A percentile compares a stretch with the other conserved stretches of the same genome.
phyloP scores from a whole-genome alignment of 2,888 invertebrate species.

The Iphiclides podalirius region DNA sequence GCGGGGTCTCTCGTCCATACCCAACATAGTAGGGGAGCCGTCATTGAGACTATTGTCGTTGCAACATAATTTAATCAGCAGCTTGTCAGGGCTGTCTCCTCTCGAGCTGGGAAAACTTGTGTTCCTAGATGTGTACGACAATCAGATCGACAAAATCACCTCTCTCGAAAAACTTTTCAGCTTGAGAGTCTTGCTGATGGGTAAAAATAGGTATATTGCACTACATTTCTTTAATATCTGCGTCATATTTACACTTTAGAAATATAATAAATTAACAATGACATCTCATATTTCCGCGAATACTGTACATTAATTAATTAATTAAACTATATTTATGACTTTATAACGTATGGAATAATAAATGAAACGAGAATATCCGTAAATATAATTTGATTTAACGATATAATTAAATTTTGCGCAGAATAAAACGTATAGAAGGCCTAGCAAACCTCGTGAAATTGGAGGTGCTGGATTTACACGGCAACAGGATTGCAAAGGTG shows the following conservation, averaged over 20 bases:
- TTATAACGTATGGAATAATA: too few species aligned
- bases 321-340: background rate
- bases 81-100: slow-evolving; percentile 81
- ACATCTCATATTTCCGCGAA: too few species aligned
- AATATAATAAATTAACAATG: too few species aligned
- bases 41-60: slow-evolving; percentile 91
- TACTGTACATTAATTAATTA: too few species aligned
- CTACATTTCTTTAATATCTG: background rate
- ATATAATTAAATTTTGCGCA: slow-evolving; percentile 50
- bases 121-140: slow-evolving; percentile 96
- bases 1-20: slow-evolving; percentile 90
- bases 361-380: too few species aligned
- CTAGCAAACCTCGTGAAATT: slow-evolving; percentile 85
- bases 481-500: slow-evolving; percentile 91
- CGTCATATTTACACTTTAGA: background rate
- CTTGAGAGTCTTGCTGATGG: slow-evolving; percentile 91
- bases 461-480: slow-evolving; percentile 95
- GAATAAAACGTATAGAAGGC: slow-evolving; percentile 89
- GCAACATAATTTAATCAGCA: slow-evolving; percentile 93
- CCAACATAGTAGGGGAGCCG: slow-evolving; percentile 89
- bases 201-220: slow-evolving; percentile 90
- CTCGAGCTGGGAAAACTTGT: slow-evolving; percentile 87
- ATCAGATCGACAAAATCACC: slow-evolving; percentile 93
- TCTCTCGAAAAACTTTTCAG: slow-evolving; percentile 88
- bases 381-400: too few species aligned